Percentiles rank a stretch among this genome's conserved stretches.
These are phyloP conservation scores for Drosophila baimaii DNA, from an alignment of 1,140 invertebrate genomes.

Conservation along the genomic window DNA sequence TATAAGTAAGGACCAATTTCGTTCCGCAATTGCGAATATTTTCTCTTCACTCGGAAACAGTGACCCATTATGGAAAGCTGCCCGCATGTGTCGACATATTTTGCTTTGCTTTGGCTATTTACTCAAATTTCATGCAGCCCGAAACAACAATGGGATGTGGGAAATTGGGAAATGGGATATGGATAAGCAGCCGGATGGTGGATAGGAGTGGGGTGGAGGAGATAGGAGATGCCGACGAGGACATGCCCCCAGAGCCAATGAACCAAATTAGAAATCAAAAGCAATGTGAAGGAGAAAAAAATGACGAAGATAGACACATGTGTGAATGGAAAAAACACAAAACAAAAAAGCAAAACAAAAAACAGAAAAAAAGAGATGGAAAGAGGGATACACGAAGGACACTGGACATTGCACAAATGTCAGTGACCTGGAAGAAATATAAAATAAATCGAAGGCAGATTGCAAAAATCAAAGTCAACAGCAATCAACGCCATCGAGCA, in stretches of 20 bases:
- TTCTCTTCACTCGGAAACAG: conserved; percentile 4
- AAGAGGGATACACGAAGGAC: conserved; percentile 18
- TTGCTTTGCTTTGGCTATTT: conserved; percentile 63
- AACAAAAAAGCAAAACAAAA: neutral
- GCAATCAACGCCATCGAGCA: conserved; percentile 68
- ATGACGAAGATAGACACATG: conserved; percentile 40
- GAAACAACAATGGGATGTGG: conserved; percentile 46
- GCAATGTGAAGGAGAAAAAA: conserved; percentile 39
- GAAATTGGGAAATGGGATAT: neutral
- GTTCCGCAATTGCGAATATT: too few relatives aligned
- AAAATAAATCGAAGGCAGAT: conserved; percentile 79
- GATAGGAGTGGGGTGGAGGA: neutral
- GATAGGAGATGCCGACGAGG: conserved; percentile 3
- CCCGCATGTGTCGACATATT: conserved; percentile 76
- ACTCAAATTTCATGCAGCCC: conserved; percentile 69
- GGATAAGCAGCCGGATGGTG: neutral
- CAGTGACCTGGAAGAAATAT: conserved; percentile 77
- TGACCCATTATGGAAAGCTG: conserved; percentile 15
- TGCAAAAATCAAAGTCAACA: conserved; percentile 82
- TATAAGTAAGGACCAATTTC: too few relatives aligned
- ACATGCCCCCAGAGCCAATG: conserved; percentile 55
- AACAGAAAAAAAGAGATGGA: too few relatives aligned
- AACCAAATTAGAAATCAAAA: conserved; percentile 73
- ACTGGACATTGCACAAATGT: conserved; percentile 60
- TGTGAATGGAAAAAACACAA: conserved; percentile 7